Conservation (phyloP, 1,140 invertebrate genomes). For the Drosophila yakuba region DNA sequence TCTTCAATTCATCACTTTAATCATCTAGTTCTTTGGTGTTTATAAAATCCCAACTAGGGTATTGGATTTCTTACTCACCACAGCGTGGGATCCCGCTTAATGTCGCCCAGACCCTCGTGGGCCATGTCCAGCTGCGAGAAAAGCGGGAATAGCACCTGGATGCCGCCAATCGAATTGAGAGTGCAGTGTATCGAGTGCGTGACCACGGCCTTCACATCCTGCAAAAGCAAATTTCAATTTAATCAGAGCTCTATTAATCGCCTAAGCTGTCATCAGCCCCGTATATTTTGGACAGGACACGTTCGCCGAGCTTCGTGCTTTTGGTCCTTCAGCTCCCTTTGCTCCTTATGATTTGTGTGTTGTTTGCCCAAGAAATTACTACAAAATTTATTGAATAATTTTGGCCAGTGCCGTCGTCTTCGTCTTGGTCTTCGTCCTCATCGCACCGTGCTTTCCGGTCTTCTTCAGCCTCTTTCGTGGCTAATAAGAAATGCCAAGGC, state of each 20-base stretch:
- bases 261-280: constrained; percentile 36
- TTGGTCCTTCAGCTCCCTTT: not conserved
- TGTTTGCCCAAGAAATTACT: constrained; percentile 81
- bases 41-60: too few relatives aligned
- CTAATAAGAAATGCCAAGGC: constrained; percentile 80
- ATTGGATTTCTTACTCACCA: constrained; percentile 87
- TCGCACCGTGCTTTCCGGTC: not conserved
- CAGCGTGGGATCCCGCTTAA: constrained; percentile 93
- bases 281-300: constrained; percentile 24
- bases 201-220: constrained; percentile 99
- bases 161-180: constrained; percentile 99
- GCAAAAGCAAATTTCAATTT: constrained; percentile 41
- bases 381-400: constrained; percentile 82
- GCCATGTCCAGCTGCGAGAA: constrained; percentile 98
- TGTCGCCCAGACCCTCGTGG: constrained; percentile 91
- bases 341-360: constrained; percentile 73
- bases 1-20: too few relatives aligned
- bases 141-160: constrained; percentile 98
- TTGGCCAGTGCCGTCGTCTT: not conserved
- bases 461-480: constrained; percentile 1
- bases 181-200: constrained; percentile 99
- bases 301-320: constrained; percentile 9
- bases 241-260: constrained; percentile 47
- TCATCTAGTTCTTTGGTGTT: too few relatives aligned
- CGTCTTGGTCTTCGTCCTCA: not conserved